Evolutionary conservation across 2,113 vertebrate genomes (phyloP), one percentile per base, ranked within the genome.

Genomic region (Caranx ignobilis): DNA sequence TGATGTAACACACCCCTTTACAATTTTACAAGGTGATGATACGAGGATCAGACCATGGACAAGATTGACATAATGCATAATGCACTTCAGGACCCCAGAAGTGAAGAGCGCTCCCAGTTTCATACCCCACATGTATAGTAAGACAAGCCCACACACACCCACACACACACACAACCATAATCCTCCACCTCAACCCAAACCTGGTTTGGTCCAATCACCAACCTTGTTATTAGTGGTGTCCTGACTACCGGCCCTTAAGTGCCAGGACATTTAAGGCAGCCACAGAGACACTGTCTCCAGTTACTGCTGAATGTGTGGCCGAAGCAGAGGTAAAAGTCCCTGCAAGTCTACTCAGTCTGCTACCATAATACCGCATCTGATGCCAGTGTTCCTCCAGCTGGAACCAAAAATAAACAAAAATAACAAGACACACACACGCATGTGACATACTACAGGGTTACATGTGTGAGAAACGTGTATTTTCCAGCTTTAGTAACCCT

Each of bases 281-380:
- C 19, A 69, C 21, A 69, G 32, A 70, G 26, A 82, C 41, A 52
- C 52, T 13, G 78, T 76, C 62, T 87, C 64, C 69, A 76, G 71
- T 90, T 83, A 85, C 84, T 39, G 69, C 34, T 19, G 52, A 35
- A 43, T 63, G 63, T 71, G 69, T 37, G 35, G 72, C 68, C 16
- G 80, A 79, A 56, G 39, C 56, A n/a, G 34, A 76, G 43, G 21
- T 65, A 35, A 64, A 69, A 10, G 35, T 74, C 39, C 50, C 34
- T 59, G 21, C 34, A 26, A n/a, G 55, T 63, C 21, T 26, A 35
- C 19, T 6, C 26, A n/a, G 55, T 63, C 21, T 26, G 21, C 19
- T 6, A 70, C 45, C 12, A 71, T 31, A 52, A 45, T 34, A 55
- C 4, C 39, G 43, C 12, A 71, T 63, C 39, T 62, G 68, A 76